Conservation (phyloP, 2,888 invertebrate species). For the Mylabris sibirica region DNA sequence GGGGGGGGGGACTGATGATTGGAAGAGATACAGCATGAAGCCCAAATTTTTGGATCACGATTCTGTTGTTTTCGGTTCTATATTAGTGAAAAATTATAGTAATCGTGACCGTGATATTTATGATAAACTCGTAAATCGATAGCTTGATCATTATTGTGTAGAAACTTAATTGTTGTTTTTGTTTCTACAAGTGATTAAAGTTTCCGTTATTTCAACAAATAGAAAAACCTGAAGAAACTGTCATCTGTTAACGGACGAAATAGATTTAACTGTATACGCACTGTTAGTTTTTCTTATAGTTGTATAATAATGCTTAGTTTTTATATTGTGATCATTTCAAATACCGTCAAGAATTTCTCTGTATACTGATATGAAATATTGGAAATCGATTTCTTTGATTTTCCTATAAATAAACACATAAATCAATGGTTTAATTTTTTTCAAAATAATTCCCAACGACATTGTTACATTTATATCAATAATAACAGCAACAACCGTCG, state of each 20-base stretch:
- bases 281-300: conserved; percentile 3
- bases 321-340: not conserved
- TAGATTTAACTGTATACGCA: conserved; percentile 6
- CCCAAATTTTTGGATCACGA: not conserved
- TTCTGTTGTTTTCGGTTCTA: not conserved
- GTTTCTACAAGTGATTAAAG: not conserved
- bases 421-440: not conserved
- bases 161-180: not conserved
- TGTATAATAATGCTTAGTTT: not conserved
- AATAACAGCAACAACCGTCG: not conserved
- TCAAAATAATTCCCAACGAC: not conserved
- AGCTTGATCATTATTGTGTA: not conserved
- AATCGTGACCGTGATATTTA: not conserved
- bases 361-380: not conserved
- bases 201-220: not conserved
- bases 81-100: not conserved
- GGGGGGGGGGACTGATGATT: too few species aligned
- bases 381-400: not conserved
- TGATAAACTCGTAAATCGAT: not conserved
- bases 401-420: not conserved
- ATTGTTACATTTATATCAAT: conserved; percentile 1
- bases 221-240: not conserved
- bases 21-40: not conserved
- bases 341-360: not conserved
- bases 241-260: conserved; percentile 4